A percentile compares a stretch with the other conserved stretches of the same genome.
These are phyloP conservation scores for Petroica traversi DNA, from an alignment of 2,113 vertebrate genomes.

Conservation along the genomic window DNA sequence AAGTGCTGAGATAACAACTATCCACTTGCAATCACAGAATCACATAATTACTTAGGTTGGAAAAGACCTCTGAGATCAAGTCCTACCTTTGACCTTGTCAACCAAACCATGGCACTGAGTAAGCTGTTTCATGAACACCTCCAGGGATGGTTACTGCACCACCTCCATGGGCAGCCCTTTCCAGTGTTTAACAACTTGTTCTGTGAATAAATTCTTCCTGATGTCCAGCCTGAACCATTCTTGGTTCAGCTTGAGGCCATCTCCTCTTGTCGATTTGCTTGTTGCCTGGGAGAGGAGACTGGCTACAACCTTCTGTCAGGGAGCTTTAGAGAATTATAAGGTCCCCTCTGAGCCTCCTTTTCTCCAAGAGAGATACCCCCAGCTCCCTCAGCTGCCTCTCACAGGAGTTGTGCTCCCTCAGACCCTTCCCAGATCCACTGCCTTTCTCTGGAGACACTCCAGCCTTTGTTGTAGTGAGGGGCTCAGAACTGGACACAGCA, in stretches of 20 bases:
- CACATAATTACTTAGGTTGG: neutral
- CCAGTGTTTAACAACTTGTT: neutral
- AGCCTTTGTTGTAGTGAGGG: neutral
- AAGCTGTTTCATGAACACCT: neutral
- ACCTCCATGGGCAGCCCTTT: fast-evolving
- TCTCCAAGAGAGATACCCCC: neutral
- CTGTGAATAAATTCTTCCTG: neutral
- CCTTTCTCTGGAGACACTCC: fast-evolving
- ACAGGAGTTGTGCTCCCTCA: neutral
- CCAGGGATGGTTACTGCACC: neutral
- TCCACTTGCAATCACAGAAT: neutral
- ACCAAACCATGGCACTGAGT: neutral
- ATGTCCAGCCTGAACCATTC: neutral
- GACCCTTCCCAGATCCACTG: neutral
- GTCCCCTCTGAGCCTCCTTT: neutral
- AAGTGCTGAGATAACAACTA: neutral
- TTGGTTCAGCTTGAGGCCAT: neutral
- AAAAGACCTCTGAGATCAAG: neutral
- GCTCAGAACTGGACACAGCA: neutral
- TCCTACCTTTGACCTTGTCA: neutral
- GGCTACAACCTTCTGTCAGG: neutral
- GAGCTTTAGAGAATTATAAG: neutral
- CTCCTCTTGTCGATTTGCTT: neutral
- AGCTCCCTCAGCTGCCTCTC: neutral
- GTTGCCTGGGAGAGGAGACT: neutral